Conservation (phyloP, 2,797 vertebrate genomes). For the Danionella dracula region DNA sequence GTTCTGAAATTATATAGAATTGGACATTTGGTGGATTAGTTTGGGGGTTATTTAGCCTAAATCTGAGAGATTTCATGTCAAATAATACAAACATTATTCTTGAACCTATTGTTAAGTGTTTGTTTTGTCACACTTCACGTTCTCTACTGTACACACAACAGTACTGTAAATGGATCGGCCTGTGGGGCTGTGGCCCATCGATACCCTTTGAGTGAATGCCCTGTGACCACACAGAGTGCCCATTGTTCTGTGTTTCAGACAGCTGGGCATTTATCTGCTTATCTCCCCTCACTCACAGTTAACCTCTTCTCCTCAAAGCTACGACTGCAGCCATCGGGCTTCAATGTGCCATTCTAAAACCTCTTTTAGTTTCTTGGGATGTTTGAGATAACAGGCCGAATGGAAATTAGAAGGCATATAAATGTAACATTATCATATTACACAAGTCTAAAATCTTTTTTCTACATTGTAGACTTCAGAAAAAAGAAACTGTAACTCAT, state of each 20-base stretch:
- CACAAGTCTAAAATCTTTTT: background rate
- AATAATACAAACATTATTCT: background rate
- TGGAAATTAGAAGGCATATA: background rate
- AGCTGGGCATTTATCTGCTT: slow-evolving; percentile 31
- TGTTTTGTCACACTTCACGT: background rate
- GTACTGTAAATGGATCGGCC: background rate
- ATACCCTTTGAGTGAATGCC: slow-evolving; percentile 11
- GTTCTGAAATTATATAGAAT: too few relatives aligned
- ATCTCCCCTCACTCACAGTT: slow-evolving; percentile 25
- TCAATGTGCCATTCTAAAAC: background rate
- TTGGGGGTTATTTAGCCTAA: too few relatives aligned
- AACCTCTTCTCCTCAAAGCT: slow-evolving; percentile 18
- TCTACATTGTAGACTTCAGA: background rate
- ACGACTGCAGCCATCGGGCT: background rate
- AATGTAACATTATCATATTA: background rate
- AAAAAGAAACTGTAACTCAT: background rate
- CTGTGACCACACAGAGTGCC: slow-evolving; percentile 24
- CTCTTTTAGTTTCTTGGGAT: background rate
- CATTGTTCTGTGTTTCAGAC: slow-evolving; percentile 24
- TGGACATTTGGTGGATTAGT: too few relatives aligned
- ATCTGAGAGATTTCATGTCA: too few relatives aligned
- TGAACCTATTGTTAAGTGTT: too few relatives aligned
- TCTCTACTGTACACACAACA: background rate
- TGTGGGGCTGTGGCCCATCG: background rate
- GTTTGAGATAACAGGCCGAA: too few relatives aligned